Base-by-base conservation (phyloP, 92 coral and sea anemone species). In the Umimayanthus chanpuru region DNA sequence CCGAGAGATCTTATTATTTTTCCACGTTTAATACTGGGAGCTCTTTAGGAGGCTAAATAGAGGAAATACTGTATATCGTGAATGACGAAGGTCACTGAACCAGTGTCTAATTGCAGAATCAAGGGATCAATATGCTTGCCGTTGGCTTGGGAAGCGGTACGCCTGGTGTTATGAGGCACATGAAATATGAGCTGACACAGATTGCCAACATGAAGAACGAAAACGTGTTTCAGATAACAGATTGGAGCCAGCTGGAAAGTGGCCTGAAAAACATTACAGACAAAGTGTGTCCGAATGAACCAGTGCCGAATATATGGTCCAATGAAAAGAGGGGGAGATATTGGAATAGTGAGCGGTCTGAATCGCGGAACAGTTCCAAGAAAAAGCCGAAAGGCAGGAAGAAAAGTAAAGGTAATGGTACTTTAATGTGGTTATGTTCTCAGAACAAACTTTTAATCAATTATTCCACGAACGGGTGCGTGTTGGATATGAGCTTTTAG, bases 161-260 rank as follows among this genome's bases (percentile, higher is more conserved):
- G 20, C 7, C 6, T 6, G 47, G 67, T 23, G 25, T 56, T 9
- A 81, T 12, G 32, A 81, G 26, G 11, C 44, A 11, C 18, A 81
- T 81, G 71, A 8, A 7, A 15, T 26, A 9, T 11, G 85, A 81
- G 26, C 47, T 81, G 53, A 58, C 20, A 12, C 28, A 38, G 61
- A 81, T 81, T 32, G 73, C 85, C 30, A 30, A 81, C 85, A 38
- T 23, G 25, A 56, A 81, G 73, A 20, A 30, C 73, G 85, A 61
- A 40, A 81, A 81, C 20, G 73, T 81, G 14, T 81, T 81, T 25
- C 49, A 81, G 44, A 41, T 81, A 10, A 29, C 43, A 2, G 85
- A 81, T 40, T 81, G 85, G 85, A 55, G 72, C 20, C 85, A 81
- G 47, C 73, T 81, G 72, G 85, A 81, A 65, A n/a, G 85, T 21